Conservation (phyloP, 2,888 invertebrate species). For the Diabrotica balteata region DNA sequence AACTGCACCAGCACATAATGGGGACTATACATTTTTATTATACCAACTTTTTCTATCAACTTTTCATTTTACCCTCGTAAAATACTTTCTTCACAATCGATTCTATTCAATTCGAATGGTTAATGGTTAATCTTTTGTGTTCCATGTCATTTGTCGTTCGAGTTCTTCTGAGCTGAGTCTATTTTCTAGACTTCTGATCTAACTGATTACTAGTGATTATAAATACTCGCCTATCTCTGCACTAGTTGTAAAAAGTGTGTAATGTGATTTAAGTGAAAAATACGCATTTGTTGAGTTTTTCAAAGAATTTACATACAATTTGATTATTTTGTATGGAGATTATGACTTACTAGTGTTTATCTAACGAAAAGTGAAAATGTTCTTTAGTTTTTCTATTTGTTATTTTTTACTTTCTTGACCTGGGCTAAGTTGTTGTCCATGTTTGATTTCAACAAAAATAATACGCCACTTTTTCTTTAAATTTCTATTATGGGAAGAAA, state of each 20-base stretch:
- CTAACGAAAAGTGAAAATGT: conserved; percentile 13
- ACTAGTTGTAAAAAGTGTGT: conserved; percentile 12
- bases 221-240: no score
- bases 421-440: conserved; percentile 50
- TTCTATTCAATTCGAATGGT: no score
- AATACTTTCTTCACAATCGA: no score
- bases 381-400: conserved; percentile 4
- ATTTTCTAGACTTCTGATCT: background rate
- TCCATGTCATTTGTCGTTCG: no score
- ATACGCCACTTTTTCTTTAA: conserved; percentile 36
- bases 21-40: no score
- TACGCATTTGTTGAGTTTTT: conserved; percentile 7
- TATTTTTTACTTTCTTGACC: conserved; percentile 45
- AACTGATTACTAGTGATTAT: conserved; percentile 14
- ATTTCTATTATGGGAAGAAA: conserved; percentile 17
- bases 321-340: background rate
- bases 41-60: no score
- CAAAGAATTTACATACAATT: background rate
- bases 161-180: background rate
- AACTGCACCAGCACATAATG: no score
- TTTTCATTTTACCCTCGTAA: no score
- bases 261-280: conserved; percentile 13
- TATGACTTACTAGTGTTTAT: conserved; percentile 8
- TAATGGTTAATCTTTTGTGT: no score
- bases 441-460: conserved; percentile 48